Conservation (phyloP, 2,888 invertebrate species). For the Polyploca ridens region DNA sequence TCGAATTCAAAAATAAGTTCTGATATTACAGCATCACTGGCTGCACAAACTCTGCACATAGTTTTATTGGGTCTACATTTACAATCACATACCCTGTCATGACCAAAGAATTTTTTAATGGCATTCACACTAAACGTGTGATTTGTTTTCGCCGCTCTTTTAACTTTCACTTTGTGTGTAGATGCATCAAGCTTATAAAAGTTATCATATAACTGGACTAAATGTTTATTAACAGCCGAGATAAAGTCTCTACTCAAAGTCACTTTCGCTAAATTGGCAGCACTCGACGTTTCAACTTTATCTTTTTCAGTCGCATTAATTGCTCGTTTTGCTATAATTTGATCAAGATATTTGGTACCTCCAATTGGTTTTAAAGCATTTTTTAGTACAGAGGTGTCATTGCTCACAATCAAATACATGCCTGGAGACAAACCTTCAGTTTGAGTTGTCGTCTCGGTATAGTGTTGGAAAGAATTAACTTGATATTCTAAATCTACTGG, state of each 20-base stretch:
- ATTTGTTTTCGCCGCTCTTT: constrained; percentile 13
- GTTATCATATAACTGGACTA: constrained; percentile 51
- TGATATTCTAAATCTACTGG: constrained; percentile 72
- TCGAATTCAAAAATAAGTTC: constrained; percentile 71
- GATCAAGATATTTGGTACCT: constrained; percentile 28
- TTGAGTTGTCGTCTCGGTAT: constrained; percentile 15
- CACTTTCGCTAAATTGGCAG: constrained; percentile 39
- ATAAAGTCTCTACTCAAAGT: constrained; percentile 58
- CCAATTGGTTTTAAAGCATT: constrained; percentile 53
- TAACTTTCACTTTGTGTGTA: constrained; percentile 23
- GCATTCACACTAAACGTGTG: constrained; percentile 47
- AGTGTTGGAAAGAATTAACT: constrained; percentile 54
- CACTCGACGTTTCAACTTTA: constrained; percentile 33
- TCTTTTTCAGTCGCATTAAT: constrained; percentile 19
- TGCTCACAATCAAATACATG: constrained; percentile 60
- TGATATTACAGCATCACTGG: constrained; percentile 64
- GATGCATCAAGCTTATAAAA: constrained; percentile 22
- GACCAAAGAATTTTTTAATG: constrained; percentile 57
- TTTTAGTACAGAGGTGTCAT: constrained; percentile 36
- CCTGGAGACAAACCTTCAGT: constrained; percentile 45
- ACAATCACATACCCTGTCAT: constrained; percentile 63
- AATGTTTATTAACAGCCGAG: constrained; percentile 53
- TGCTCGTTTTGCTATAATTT: constrained; percentile 19
- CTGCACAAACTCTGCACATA: constrained; percentile 68
- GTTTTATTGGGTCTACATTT: constrained; percentile 59